Percentiles rank a stretch among this genome's conserved stretches.
phyloP scores from a whole-genome alignment of 1,140 invertebrate species.

The Caenorhabditis tropicalis region DNA sequence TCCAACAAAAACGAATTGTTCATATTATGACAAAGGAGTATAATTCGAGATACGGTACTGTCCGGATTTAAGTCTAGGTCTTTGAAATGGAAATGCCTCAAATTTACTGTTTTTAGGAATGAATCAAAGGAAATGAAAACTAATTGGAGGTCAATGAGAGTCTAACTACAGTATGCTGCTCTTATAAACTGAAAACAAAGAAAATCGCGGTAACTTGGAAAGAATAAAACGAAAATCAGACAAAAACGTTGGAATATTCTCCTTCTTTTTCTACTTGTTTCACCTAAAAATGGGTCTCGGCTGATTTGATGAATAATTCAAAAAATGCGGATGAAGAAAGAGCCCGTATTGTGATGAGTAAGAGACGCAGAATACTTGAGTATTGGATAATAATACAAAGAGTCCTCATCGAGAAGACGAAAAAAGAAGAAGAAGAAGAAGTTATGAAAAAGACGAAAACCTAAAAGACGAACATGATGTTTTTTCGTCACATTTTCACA shows the following conservation, averaged over 20 bases:
- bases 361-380: slow-evolving; percentile 35
- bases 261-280: slow-evolving; percentile 6
- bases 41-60: too few species aligned
- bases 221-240: background rate
- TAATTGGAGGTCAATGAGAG: too few species aligned
- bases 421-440: background rate
- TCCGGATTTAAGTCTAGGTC: too few species aligned
- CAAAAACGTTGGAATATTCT: background rate
- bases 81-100: too few species aligned
- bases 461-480: background rate
- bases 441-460: background rate
- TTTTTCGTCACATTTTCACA: background rate
- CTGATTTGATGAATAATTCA: slow-evolving; percentile 40
- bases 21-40: too few species aligned
- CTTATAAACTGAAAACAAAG: too few species aligned
- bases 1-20: too few species aligned
- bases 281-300: slow-evolving; percentile 20
- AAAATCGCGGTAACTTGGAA: background rate
- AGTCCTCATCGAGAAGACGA: slow-evolving; percentile 3
- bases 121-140: background rate
- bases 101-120: too few species aligned
- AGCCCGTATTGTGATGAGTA: slow-evolving; percentile 14
- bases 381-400: slow-evolving; percentile 43
- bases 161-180: too few species aligned
- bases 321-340: slow-evolving; percentile 19